phyloP scores from a whole-genome alignment of 2,888 invertebrate species.

The Dendrolimus pini region DNA sequence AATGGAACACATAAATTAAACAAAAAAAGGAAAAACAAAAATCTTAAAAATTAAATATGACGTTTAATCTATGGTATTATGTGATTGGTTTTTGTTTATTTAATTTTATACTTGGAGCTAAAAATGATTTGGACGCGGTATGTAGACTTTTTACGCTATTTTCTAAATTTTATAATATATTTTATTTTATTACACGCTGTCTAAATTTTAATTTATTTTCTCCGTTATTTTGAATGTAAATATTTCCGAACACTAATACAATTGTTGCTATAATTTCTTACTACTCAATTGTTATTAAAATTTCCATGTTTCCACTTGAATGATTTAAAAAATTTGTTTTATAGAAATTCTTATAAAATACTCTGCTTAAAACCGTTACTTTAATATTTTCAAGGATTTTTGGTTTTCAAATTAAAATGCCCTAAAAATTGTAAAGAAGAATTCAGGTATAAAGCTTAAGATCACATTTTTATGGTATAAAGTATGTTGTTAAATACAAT shows the following conservation, averaged over 20 bases:
- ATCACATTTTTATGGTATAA: slow-evolving; percentile 8
- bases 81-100: slow-evolving; percentile 7
- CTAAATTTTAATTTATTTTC: no score
- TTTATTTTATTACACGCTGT: no score
- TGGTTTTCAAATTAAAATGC: slow-evolving; percentile 3
- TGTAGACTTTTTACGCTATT: neutral
- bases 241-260: no score
- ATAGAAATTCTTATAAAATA: no score
- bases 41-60: neutral
- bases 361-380: neutral
- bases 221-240: no score
- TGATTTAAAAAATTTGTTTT: no score
- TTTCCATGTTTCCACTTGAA: no score
- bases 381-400: slow-evolving; percentile 3
- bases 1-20: neutral
- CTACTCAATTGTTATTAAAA: no score
- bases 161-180: neutral
- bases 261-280: no score
- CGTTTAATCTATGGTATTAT: slow-evolving; percentile 2
- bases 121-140: neutral
- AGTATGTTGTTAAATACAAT: no score
- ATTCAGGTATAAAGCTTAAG: slow-evolving; percentile 2
- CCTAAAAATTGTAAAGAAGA: no score
- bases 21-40: neutral
- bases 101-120: slow-evolving; percentile 2